Evolutionary conservation across 2,888 invertebrate genomes (phyloP), one percentile per base, ranked within the genome.

Genomic region (Osmoderma eremita): DNA sequence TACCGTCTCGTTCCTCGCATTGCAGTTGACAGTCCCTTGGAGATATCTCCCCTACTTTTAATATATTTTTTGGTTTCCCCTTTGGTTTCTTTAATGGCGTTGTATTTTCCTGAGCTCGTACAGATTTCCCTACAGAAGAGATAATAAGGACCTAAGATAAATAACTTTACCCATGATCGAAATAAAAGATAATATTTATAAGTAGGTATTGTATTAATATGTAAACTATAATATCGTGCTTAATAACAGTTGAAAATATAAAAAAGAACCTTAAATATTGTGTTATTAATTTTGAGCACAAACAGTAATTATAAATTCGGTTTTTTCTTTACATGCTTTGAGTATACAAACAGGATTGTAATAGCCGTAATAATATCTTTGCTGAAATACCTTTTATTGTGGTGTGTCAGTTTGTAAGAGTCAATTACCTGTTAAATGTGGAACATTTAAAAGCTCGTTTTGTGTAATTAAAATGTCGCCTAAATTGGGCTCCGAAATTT

Each of bases 11-110:
- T 54, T 18, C 18, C 39, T 54, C 18, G 39, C 18, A 18, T 71
- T 73, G 73, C 65, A 65, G 70, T 71, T 71, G 73, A 71, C 73
- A 71, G 70, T 68, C 72, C 72, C 70, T 71, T 71, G 63, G 70
- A 68, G 70, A 71, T 70, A 72, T 62, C 67, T 70, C 67, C 74
- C 74, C 74, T 61, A 61, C 68, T 66, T 69, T 71, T 67, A 70
- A 67, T 71, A 64, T 67, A 69, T 72, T 72, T 69, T 70, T 67
- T 67, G 65, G 20, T 49, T 69, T 70, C 54, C 61, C 72, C 67
- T 51, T 63, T 50, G 24, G 38, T 13, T 54, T 18, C 20, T 15
- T 36, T 17, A 30, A 30, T 30, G 24, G 2, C 53, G 8, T 17
- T 30, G 18, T 8, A 45, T 45, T 48, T 61, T 30, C 12, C 38